phyloP scores from a whole-genome alignment of 2,888 invertebrate genomes.

The Kryphioiulus occultus region DNA sequence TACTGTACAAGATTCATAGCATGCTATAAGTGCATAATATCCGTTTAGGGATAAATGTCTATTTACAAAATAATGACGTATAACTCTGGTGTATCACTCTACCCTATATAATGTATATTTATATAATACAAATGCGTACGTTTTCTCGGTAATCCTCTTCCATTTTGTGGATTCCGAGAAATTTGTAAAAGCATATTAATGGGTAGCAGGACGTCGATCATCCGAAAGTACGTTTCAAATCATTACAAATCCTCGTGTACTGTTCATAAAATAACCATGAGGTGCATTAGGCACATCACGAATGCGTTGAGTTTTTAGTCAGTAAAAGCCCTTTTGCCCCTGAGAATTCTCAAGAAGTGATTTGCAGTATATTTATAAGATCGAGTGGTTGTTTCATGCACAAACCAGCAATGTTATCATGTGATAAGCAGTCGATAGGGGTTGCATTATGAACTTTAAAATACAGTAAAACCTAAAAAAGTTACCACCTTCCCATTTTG shows the following conservation, averaged over 20 bases:
- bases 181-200: background rate
- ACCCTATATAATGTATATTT: background rate
- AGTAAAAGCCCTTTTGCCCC: background rate
- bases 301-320: background rate
- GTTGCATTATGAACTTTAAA: too few species aligned
- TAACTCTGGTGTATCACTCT: background rate
- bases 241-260: background rate
- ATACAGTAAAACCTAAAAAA: too few species aligned
- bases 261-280: background rate
- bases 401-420: background rate
- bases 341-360: conserved; percentile 1
- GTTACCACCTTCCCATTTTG: too few species aligned
- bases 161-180: background rate
- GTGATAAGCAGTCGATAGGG: too few species aligned
- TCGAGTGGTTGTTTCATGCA: background rate
- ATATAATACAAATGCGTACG: background rate
- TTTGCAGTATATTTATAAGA: too few species aligned
- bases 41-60: background rate
- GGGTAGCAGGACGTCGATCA: background rate
- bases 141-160: background rate
- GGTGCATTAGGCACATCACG: background rate
- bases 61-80: background rate
- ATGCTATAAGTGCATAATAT: too few species aligned
- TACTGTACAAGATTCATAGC: too few species aligned
- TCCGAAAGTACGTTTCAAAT: background rate